Base-by-base conservation (phyloP, 1,140 invertebrate genomes). In the Heliconius congener region DNA sequence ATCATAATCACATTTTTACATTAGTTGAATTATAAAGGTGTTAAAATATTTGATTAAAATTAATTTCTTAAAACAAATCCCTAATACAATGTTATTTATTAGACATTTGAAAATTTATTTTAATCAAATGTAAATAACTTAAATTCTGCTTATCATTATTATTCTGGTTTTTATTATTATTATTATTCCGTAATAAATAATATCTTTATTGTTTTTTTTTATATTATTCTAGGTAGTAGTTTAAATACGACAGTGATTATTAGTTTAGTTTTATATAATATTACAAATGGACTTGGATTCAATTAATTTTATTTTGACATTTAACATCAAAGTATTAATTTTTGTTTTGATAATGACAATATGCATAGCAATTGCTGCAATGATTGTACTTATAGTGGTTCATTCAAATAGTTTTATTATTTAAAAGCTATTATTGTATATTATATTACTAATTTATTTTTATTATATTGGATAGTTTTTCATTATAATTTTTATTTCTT, bases 371-470 rank as follows among this genome's bases (percentile, higher is more conserved):
- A 16, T 30, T 13, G 60, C 11, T 4, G 13, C 23, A 66, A 27
- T 66, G 3, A 66, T 66, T 66, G 60, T 66, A 30, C 60, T 27
- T 66, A 27, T 66, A 66, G 60, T 66, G 50, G 6, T 52, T 19
- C 1, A 52, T 52, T 52, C 1, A 52, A 52, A 19, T 52, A 52
- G 5, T 52, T 37, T 37, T 52, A 52, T 18, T 19, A 19, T 52
- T 52, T 52, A 52, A 52, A 52, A 52, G 6, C 18, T 52, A 52
- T 27, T 30, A 66, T 30, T 30, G 60, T 66, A 16, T 30, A 30
- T 66, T 66, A 66, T 66, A 30, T 66, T 66, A 66, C 30, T 66
- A 66, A 66, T 66, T 66, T 66, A 66, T 66, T 16, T 18, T 66
- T 66, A 66, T 30, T 66, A 16, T 66, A 16, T 57, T 57, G 18